These are phyloP conservation scores for Drosophila affinis DNA, from an alignment of 2,888 invertebrate species.

Conservation along the genomic window DNA sequence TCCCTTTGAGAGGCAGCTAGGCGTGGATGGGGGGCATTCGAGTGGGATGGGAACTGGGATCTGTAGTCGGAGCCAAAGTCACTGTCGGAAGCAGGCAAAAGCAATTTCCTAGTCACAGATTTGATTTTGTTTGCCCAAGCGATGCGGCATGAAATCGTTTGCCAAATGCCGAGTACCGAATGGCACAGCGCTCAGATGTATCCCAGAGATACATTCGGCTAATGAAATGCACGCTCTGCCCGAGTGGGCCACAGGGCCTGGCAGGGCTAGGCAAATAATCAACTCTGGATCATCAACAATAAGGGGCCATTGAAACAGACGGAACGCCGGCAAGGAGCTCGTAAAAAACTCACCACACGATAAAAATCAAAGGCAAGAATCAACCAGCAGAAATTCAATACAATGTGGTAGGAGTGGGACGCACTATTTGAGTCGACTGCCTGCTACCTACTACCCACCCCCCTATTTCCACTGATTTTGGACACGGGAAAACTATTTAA, in stretches of 20 bases:
- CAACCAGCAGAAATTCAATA: slow-evolving; percentile 43
- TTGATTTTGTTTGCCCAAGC: slow-evolving; percentile 53
- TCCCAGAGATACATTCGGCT: slow-evolving; percentile 56
- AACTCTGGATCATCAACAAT: slow-evolving; percentile 39
- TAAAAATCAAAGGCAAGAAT: slow-evolving; percentile 55
- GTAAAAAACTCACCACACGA: slow-evolving; percentile 52
- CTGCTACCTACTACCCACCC: neutral
- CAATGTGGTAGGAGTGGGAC: no score
- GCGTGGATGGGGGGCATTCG: neutral
- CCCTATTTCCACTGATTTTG: no score
- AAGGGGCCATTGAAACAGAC: slow-evolving; percentile 10
- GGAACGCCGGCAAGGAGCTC: slow-evolving; percentile 38
- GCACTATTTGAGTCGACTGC: neutral
- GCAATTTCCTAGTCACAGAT: slow-evolving; percentile 61
- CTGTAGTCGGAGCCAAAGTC: neutral
- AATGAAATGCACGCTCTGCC: slow-evolving; percentile 59
- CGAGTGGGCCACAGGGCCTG: slow-evolving; percentile 4
- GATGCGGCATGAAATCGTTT: slow-evolving; percentile 43
- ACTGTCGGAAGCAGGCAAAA: slow-evolving; percentile 49
- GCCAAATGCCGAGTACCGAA: slow-evolving; percentile 35
- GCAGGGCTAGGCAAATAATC: slow-evolving; percentile 52
- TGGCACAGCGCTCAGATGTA: slow-evolving; percentile 34
- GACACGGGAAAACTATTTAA: no score
- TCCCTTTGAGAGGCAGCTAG: slow-evolving; percentile 5
- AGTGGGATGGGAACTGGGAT: neutral